Conservation (phyloP, 2,888 invertebrate species). For the Lamellibrachia columna region DNA sequence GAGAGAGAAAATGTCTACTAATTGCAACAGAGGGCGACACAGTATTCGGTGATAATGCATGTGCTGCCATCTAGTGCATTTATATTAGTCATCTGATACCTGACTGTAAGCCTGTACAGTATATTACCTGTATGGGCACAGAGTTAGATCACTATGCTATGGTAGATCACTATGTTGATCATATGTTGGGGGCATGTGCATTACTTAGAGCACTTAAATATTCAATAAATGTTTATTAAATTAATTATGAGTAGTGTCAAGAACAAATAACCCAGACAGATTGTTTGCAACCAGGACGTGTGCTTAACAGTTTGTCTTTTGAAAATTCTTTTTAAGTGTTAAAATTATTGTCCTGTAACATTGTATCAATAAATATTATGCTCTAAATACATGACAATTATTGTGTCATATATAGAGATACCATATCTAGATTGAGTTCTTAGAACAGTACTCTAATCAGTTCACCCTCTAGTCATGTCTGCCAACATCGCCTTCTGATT, state of each 20-base stretch:
- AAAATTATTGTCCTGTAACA: too few species aligned
- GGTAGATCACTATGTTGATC: background rate
- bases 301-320: too few species aligned
- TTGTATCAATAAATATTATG: too few species aligned
- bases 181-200: background rate
- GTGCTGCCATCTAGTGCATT: slow-evolving; percentile 4
- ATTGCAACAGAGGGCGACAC: background rate
- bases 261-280: too few species aligned
- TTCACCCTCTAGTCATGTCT: background rate
- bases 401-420: too few species aligned
- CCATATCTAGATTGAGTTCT: background rate
- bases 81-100: background rate
- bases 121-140: too few species aligned
- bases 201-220: background rate
- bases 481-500: background rate
- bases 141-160: too few species aligned
- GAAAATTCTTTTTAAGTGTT: too few species aligned
- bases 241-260: background rate
- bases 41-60: background rate
- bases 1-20: background rate
- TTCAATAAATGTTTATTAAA: background rate
- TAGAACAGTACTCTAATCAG: background rate
- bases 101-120: background rate
- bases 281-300: too few species aligned
- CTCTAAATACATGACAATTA: too few species aligned